Conservation (phyloP, 2,797 vertebrate genomes). For the Gymnothorax javanicus region DNA sequence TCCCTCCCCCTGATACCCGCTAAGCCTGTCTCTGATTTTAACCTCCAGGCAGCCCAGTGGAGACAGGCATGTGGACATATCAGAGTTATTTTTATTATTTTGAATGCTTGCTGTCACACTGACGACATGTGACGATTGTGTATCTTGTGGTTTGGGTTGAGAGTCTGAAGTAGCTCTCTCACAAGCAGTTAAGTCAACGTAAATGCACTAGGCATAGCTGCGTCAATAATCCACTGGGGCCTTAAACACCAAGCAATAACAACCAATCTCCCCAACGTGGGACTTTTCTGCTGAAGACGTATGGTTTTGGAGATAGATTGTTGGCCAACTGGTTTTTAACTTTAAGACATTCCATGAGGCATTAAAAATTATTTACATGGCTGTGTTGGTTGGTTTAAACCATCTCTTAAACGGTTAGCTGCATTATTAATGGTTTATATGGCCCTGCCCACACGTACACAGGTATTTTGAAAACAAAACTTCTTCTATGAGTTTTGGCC, state of each 20-base stretch:
- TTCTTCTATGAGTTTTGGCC: too few relatives aligned
- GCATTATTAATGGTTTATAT: too few relatives aligned
- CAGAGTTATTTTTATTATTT: background rate
- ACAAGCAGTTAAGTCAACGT: background rate
- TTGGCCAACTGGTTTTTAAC: background rate
- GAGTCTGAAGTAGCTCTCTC: background rate
- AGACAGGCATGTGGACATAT: conserved; percentile 1
- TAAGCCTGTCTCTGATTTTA: conserved; percentile 17
- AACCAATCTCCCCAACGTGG: background rate
- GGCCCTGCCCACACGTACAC: too few relatives aligned
- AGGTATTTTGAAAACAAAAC: too few relatives aligned
- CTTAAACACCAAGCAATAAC: background rate
- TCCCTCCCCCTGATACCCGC: background rate
- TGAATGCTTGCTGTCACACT: background rate
- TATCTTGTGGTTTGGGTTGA: background rate
- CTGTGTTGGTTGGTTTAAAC: background rate
- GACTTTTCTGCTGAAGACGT: background rate
- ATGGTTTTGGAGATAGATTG: background rate
- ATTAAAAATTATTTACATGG: background rate
- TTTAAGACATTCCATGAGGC: background rate
- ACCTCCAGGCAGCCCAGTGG: background rate
- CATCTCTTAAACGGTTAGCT: background rate
- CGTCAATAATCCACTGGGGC: background rate
- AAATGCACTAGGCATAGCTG: background rate
- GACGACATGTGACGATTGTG: background rate